Conservation (phyloP, 2,797 vertebrate species). For the Gobionotothen gibberifrons region DNA sequence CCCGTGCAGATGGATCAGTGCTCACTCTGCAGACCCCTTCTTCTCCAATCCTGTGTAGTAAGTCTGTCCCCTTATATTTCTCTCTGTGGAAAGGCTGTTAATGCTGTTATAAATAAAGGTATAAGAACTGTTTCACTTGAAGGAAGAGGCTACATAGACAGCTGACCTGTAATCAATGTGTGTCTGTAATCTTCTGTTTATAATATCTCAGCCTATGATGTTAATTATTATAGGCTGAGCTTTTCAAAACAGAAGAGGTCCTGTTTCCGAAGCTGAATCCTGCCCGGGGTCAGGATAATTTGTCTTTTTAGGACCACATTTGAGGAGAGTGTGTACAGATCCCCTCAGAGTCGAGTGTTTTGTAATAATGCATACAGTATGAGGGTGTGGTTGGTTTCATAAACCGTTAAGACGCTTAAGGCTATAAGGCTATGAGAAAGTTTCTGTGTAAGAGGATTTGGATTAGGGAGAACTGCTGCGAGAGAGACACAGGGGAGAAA, state of each 20-base stretch:
- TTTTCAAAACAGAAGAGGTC: conserved; percentile 12
- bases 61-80: conserved; percentile 74
- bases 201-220: too few species aligned
- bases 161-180: conserved; percentile 44
- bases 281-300: conserved; percentile 35
- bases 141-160: conserved; percentile 19
- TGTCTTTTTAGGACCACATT: conserved; percentile 50
- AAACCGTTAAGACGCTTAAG: conserved; percentile 73
- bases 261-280: conserved; percentile 43
- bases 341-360: conserved; percentile 40
- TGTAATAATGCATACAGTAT: conserved; percentile 47
- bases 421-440: conserved; percentile 41
- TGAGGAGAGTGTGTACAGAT: conserved; percentile 51
- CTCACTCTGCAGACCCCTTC: conserved; percentile 94
- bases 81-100: background rate
- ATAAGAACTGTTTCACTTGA: conserved; percentile 7
- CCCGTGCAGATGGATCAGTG: conserved; percentile 91
- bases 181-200: too few species aligned
- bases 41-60: conserved; percentile 96
- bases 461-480: conserved; percentile 44
- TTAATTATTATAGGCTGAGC: conserved; percentile 20
- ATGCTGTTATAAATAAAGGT: background rate
- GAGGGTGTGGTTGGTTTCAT: conserved; percentile 65
- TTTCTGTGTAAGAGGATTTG: conserved; percentile 52
- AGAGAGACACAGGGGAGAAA: conserved; percentile 51